A percentile compares a stretch with the other conserved stretches of the same genome.
These are phyloP conservation scores for Harpagus bidentatus DNA, from an alignment of 2,113 vertebrate species.

Conservation along the genomic window DNA sequence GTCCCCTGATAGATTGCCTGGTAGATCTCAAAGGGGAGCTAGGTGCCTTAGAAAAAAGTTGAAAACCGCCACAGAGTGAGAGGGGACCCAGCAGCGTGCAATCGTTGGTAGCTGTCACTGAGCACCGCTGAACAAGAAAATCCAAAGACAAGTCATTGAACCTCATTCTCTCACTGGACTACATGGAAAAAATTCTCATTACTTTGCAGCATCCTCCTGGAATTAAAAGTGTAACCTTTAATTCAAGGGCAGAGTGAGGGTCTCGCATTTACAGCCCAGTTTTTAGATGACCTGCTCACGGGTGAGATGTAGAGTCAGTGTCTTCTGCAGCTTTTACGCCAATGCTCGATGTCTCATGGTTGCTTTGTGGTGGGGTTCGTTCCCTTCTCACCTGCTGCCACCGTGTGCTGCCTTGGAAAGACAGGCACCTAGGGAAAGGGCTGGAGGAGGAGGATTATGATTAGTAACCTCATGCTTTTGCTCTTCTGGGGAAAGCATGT, in stretches of 20 bases:
- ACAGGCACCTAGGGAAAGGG: neutral
- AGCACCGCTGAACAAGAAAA: neutral
- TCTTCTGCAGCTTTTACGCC: neutral
- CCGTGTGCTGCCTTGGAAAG: neutral
- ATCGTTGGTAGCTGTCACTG: neutral
- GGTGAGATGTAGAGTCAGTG: neutral
- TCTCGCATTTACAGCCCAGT: neutral
- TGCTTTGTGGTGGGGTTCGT: neutral
- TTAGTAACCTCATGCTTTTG: neutral
- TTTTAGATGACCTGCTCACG: accelerated
- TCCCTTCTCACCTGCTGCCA: neutral
- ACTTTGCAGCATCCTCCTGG: neutral
- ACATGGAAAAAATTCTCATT: neutral
- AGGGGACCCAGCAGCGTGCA: neutral
- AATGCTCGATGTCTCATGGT: accelerated
- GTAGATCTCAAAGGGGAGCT: neutral
- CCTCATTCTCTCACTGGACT: neutral
- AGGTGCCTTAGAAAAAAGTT: neutral
- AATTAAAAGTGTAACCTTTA: neutral
- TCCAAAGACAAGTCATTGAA: neutral
- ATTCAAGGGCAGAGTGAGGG: neutral
- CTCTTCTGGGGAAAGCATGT: neutral
- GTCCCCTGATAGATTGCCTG: neutral
- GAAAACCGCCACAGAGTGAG: neutral
- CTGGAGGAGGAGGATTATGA: neutral